Conservation (phyloP, 1,140 invertebrate genomes). For the Scaptodrosophila lebanonensis region DNA sequence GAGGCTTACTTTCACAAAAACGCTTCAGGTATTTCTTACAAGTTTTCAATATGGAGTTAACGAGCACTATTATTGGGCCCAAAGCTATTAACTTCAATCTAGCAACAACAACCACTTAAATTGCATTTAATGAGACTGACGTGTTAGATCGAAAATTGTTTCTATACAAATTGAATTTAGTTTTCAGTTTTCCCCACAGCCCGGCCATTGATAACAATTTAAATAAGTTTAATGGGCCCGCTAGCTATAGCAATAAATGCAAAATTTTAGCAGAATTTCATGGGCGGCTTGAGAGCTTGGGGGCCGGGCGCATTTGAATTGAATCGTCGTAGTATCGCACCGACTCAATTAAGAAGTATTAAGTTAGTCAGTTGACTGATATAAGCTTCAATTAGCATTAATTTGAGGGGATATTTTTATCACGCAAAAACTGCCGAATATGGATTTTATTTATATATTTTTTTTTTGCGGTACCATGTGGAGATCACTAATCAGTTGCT, state of each 20-base stretch:
- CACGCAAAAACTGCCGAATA: constrained; percentile 22
- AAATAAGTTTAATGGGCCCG: too few species aligned
- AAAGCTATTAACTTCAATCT: too few species aligned
- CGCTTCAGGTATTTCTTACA: too few species aligned
- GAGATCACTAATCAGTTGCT: constrained; percentile 60
- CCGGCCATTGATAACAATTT: constrained; percentile 14
- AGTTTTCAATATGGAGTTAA: too few species aligned
- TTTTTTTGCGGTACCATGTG: constrained; percentile 45
- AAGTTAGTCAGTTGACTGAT: constrained; percentile 44
- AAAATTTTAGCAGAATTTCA: constrained; percentile 6
- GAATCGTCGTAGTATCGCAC: too few species aligned
- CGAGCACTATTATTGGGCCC: constrained; percentile 3
- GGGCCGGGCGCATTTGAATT: too few species aligned
- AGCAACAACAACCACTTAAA: constrained; percentile 32
- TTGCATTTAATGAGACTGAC: constrained; percentile 46
- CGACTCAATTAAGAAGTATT: too few species aligned
- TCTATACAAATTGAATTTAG: constrained; percentile 15
- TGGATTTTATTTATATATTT: too few species aligned
- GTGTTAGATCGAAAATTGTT: constrained; percentile 6
- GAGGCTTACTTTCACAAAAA: too few species aligned
- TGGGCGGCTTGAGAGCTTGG: too few species aligned
- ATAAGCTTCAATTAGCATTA: constrained; percentile 52
- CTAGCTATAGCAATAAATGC: constrained; percentile 3
- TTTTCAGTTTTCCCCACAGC: constrained; percentile 18
- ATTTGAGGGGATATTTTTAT: constrained; percentile 43